phyloP scores from a whole-genome alignment of 2,113 vertebrate species.

The Rhynchopsitta pachyrhyncha region DNA sequence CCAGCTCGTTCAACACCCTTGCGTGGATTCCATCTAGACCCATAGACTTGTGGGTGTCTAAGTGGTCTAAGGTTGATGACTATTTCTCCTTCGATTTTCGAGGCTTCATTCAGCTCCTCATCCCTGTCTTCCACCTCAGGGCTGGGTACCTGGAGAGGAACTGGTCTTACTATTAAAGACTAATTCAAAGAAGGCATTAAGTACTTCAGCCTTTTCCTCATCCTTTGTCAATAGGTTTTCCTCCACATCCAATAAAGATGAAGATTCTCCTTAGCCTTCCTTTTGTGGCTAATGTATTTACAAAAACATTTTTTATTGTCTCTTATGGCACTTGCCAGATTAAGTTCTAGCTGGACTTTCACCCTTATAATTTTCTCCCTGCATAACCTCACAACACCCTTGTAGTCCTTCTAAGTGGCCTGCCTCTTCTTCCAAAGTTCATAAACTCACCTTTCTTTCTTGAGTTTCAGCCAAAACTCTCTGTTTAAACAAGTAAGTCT shows the following conservation, averaged over 20 bases:
- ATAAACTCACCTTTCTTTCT: neutral
- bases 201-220: neutral
- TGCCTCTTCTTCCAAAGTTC: neutral
- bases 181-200: neutral
- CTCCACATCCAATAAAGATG: neutral
- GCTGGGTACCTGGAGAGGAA: neutral
- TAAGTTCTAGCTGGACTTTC: neutral
- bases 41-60: neutral
- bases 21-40: neutral
- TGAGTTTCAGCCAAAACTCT: neutral
- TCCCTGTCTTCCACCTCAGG: neutral
- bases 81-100: neutral
- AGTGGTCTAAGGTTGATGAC: neutral
- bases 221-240: neutral
- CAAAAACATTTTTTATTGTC: neutral
- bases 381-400: neutral
- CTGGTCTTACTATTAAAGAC: neutral
- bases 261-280: neutral
- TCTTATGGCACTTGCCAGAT: neutral
- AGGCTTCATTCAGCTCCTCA: neutral
- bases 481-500: neutral
- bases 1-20: neutral
- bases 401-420: neutral
- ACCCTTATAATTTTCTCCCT: neutral
- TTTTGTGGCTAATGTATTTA: neutral